Evolutionary conservation across 2,797 vertebrate genomes (phyloP).

Genomic region (Molossus alvarezi): DNA sequence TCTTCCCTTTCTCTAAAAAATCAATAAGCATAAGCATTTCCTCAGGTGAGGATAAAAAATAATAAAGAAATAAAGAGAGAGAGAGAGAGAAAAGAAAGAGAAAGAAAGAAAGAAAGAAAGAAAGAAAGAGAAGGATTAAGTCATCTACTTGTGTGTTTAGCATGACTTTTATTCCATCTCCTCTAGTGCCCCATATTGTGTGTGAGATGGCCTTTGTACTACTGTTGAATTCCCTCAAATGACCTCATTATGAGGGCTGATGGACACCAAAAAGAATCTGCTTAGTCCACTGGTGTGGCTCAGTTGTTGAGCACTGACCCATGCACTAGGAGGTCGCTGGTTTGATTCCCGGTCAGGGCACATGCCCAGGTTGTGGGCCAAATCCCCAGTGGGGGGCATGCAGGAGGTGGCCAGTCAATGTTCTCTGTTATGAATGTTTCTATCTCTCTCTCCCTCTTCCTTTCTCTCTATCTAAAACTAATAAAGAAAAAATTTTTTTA

Average conservation of each 20-base stretch:
- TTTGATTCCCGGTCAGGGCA: no score
- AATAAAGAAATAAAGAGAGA: no score
- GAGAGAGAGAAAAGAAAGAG: background rate
- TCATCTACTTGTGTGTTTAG: background rate
- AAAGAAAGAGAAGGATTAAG: background rate
- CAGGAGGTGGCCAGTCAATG: no score
- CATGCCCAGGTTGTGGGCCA: no score
- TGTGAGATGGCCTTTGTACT: background rate
- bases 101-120: background rate
- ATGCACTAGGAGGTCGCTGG: no score
- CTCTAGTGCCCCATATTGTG: background rate
- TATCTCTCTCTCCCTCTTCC: no score
- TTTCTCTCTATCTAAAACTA: no score
- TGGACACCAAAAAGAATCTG: background rate
- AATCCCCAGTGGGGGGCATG: no score
- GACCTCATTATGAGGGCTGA: background rate
- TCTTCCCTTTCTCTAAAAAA: background rate
- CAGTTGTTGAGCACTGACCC: no score
- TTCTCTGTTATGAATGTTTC: no score
- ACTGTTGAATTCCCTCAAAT: background rate
- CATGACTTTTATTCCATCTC: background rate
- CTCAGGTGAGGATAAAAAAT: background rate
- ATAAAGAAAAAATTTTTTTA: background rate
- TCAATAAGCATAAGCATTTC: background rate
- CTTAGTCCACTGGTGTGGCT: background rate